Evolutionary conservation across 1,140 invertebrate species (phyloP).

Genomic region (Caerostris extrusa): DNA sequence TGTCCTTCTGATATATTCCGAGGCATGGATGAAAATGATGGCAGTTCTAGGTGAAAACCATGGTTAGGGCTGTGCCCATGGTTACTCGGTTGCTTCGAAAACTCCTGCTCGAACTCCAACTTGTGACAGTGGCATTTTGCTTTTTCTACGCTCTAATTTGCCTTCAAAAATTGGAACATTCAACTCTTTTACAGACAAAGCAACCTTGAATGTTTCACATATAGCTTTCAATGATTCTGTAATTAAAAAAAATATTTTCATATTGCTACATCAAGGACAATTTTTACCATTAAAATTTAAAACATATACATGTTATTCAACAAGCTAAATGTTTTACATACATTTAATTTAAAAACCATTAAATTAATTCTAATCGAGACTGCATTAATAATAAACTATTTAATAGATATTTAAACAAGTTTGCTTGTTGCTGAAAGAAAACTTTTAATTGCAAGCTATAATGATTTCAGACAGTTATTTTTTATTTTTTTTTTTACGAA

Average conservation of each 20-base stretch:
- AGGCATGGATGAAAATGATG: slow-evolving; percentile 84
- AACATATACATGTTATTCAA: background rate
- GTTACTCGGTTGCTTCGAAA: slow-evolving; percentile 78
- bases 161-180: slow-evolving; percentile 82
- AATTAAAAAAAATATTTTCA: slow-evolving; percentile 44
- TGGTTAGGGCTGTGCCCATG: slow-evolving; percentile 37
- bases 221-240: slow-evolving; percentile 93
- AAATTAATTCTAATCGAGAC: slow-evolving; percentile 7
- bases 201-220: slow-evolving; percentile 91
- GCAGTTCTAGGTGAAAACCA: slow-evolving; percentile 83
- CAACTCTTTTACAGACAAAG: slow-evolving; percentile 85
- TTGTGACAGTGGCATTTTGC: slow-evolving; percentile 85
- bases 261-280: background rate
- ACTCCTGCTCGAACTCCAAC: slow-evolving; percentile 79
- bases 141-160: slow-evolving; percentile 88
- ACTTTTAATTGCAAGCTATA: too few species aligned
- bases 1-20: slow-evolving; percentile 87
- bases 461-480: too few species aligned
- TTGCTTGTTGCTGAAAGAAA: too few species aligned
- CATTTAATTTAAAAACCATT: background rate
- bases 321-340: background rate
- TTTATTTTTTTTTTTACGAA: too few species aligned
- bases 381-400: too few species aligned
- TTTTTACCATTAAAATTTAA: background rate
- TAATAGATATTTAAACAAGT: too few species aligned